Conservation (phyloP, 1,140 invertebrate species). For the Papilio machaon region DNA sequence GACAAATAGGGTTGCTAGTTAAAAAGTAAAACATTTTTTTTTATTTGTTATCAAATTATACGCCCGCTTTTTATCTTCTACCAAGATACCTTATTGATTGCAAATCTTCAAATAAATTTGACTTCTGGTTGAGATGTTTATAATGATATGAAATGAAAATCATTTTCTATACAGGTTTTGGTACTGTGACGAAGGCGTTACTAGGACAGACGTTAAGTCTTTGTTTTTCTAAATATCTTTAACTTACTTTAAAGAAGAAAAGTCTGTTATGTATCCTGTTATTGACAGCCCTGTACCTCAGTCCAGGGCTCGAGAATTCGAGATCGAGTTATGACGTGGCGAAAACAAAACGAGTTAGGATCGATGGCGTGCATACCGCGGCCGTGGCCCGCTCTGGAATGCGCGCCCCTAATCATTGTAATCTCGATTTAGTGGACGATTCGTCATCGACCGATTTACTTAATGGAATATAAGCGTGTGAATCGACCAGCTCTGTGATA, state of each 20-base stretch:
- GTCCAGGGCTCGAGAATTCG: slow-evolving; percentile 31
- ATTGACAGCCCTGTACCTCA: slow-evolving; percentile 20
- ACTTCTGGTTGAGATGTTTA: no score
- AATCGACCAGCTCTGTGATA: slow-evolving; percentile 60
- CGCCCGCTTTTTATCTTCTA: no score
- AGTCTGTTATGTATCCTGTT: background rate
- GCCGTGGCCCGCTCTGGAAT: slow-evolving; percentile 75
- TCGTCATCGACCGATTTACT: slow-evolving; percentile 79
- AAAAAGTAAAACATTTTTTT: background rate
- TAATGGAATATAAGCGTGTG: slow-evolving; percentile 79
- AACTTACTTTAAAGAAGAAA: background rate
- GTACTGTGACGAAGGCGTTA: no score
- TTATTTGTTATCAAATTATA: background rate
- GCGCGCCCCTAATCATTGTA: slow-evolving; percentile 75
- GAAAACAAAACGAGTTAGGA: slow-evolving; percentile 78
- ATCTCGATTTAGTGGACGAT: slow-evolving; percentile 77
- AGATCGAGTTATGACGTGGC: slow-evolving; percentile 77
- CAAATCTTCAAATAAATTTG: no score
- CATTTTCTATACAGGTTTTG: no score
- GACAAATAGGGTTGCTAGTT: slow-evolving; percentile 19
- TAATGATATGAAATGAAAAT: no score
- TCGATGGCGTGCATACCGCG: slow-evolving; percentile 77
- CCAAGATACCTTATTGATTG: no score
- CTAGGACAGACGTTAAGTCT: background rate
- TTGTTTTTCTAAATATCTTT: background rate